Conservation (phyloP, 2,113 vertebrate species). For the Ceratotherium simum region DNA sequence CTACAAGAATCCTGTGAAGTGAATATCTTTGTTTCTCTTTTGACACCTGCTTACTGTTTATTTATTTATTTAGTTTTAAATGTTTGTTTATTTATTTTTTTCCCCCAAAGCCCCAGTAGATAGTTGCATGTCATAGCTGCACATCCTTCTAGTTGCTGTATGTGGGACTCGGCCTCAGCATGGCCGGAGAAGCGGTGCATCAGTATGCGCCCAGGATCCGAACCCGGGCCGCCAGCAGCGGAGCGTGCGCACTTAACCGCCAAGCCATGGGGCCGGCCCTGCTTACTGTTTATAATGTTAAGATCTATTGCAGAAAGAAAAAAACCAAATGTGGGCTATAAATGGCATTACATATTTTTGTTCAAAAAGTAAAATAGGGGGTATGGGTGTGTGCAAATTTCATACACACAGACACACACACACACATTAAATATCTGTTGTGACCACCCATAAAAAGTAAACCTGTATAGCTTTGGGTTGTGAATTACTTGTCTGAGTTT, state of each 20-base stretch:
- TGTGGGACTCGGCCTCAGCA: no score
- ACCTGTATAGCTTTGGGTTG: not conserved
- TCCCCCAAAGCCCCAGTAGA: no score
- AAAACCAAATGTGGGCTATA: not conserved
- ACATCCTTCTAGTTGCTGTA: no score
- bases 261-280: not conserved
- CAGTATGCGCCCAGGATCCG: no score
- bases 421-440: not conserved
- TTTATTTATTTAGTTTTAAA: not conserved
- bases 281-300: slow-evolving; percentile 55
- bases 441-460: slow-evolving; percentile 1
- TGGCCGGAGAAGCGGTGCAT: no score
- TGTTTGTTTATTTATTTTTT: no score
- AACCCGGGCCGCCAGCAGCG: no score
- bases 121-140: no score
- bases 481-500: slow-evolving; percentile 48
- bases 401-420: not conserved
- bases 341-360: slow-evolving; percentile 26
- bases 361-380: not conserved
- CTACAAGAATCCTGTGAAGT: slow-evolving; percentile 20
- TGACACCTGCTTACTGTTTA: slow-evolving; percentile 51
- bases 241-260: no score
- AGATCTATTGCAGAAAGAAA: not conserved
- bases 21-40: slow-evolving; percentile 40
- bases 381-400: not conserved